A percentile compares a stretch with the other conserved stretches of the same genome.
These are phyloP conservation scores for Julus scandinavius DNA, from an alignment of 2,888 invertebrate species.

Conservation along the genomic window DNA sequence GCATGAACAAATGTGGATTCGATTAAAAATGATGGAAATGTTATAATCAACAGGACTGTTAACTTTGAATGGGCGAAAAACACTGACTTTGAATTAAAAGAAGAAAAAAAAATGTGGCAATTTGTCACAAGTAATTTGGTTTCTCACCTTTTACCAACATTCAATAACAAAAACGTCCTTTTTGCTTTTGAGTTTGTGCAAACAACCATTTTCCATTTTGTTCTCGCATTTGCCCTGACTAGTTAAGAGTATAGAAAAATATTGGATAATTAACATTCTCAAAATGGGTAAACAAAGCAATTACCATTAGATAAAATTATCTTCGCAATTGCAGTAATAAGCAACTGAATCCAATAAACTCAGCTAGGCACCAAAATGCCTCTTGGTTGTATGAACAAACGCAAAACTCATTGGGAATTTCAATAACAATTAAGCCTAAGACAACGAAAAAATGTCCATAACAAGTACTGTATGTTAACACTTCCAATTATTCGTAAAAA, in stretches of 20 bases:
- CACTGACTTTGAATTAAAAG: not conserved
- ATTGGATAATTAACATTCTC: constrained; percentile 28
- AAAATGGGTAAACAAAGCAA: not conserved
- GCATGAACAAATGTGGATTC: constrained; percentile 16
- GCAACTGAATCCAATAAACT: constrained; percentile 25
- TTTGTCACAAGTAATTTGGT: constrained; percentile 4
- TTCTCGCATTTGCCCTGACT: constrained; percentile 43
- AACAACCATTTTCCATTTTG: constrained; percentile 45
- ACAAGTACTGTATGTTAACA: constrained; percentile 2
- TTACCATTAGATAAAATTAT: constrained; percentile 8
- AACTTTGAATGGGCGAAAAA: constrained; percentile 34
- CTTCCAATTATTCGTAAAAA: not conserved
- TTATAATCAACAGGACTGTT: constrained; percentile 39
- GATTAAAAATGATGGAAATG: constrained; percentile 35
- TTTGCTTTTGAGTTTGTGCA: constrained; percentile 26
- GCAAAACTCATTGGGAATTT: constrained; percentile 41
- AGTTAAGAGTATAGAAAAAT: constrained; percentile 30
- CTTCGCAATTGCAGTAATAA: constrained; percentile 9
- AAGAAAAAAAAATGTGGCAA: not conserved
- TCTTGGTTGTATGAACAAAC: constrained; percentile 40
- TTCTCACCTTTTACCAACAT: constrained; percentile 3
- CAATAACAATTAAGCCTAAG: constrained; percentile 19
- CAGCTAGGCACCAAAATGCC: constrained; percentile 33
- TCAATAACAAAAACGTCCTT: constrained; percentile 38
- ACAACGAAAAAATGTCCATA: not conserved